Percentiles rank a stretch among this genome's conserved stretches.
Conservation (phyloP, 2,113 vertebrate species). For the Laticauda colubrina region DNA sequence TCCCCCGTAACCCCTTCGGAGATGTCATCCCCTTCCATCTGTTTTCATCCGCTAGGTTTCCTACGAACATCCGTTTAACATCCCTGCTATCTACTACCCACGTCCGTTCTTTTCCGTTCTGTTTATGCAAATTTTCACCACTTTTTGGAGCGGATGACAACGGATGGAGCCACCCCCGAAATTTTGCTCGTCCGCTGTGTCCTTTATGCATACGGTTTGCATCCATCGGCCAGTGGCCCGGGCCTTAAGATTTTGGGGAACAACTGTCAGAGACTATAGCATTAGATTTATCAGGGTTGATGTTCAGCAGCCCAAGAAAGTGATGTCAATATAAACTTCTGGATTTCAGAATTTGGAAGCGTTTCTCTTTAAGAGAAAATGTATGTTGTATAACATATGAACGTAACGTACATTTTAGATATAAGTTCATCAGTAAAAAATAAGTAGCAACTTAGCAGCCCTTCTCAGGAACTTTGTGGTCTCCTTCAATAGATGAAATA, state of each 20-base stretch:
- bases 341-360: background rate
- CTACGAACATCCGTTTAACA: too few relatives aligned
- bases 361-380: background rate
- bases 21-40: too few relatives aligned
- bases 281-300: background rate
- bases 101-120: too few relatives aligned
- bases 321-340: background rate
- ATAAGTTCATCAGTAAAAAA: background rate
- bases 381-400: background rate
- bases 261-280: background rate
- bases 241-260: background rate
- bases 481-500: background rate
- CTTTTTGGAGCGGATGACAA: too few relatives aligned
- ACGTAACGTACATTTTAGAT: background rate
- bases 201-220: too few relatives aligned
- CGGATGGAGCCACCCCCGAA: too few relatives aligned
- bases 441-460: background rate
- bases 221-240: too few relatives aligned
- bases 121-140: too few relatives aligned
- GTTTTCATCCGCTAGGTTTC: too few relatives aligned
- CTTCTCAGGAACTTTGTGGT: background rate
- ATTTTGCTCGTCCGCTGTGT: too few relatives aligned
- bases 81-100: too few relatives aligned
- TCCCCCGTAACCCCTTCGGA: too few relatives aligned
- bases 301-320: background rate